These are phyloP conservation scores for Leptinotarsa lineolata DNA, from an alignment of 1,140 invertebrate genomes.

Conservation along the genomic window DNA sequence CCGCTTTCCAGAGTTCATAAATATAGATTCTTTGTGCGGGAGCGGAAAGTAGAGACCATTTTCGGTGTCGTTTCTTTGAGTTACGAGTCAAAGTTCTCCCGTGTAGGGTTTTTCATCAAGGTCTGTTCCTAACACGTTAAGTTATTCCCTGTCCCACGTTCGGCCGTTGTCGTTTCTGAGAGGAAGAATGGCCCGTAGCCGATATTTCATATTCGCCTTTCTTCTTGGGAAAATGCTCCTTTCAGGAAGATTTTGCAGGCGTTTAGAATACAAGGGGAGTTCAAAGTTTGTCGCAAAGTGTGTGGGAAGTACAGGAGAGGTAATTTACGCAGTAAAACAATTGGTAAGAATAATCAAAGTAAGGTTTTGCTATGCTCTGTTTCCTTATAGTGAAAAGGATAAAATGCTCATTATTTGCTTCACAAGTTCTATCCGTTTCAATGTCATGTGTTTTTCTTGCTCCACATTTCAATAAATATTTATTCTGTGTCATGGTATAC, in stretches of 20 bases:
- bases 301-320: too few species aligned
- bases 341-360: too few species aligned
- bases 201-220: neutral
- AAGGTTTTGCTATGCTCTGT: too few species aligned
- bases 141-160: neutral
- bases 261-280: too few species aligned
- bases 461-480: too few species aligned
- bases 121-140: constrained; percentile 2
- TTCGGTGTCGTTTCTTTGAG: neutral
- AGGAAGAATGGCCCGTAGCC: neutral
- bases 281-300: too few species aligned
- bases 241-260: neutral
- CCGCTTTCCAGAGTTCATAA: neutral
- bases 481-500: too few species aligned
- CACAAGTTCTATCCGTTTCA: too few species aligned
- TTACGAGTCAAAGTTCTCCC: neutral
- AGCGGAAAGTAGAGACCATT: neutral
- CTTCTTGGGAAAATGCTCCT: neutral
- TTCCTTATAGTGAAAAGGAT: too few species aligned
- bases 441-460: too few species aligned
- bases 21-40: neutral
- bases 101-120: neutral
- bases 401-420: too few species aligned
- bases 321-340: too few species aligned
- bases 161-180: neutral